Base-by-base conservation (phyloP, 2,113 vertebrate genomes). In the Nothocercus nigrocapillus region DNA sequence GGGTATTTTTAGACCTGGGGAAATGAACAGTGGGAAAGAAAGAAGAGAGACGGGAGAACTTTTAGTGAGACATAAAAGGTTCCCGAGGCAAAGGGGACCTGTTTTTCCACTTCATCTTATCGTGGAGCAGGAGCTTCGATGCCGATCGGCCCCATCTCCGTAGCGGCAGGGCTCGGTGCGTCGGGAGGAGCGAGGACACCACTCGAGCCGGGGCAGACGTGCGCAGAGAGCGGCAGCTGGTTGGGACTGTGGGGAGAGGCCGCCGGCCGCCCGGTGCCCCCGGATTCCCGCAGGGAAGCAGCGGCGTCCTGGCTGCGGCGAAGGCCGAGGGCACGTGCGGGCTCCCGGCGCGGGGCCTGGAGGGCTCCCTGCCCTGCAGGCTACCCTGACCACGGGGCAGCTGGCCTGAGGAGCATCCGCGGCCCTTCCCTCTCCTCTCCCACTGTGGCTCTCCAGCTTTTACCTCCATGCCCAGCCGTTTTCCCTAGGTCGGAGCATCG, bases 1-100 rank as follows among this genome's bases (percentile, higher is more conserved):
- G 56, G 75, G 32, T 97, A 95, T 96, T 97, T 96, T 95, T 96
- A 96, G 94, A 94, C 19, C 44, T 91, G 66, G 83, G 85, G 62
- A 95, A 93, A 93, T 88, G 90, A 95, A 88, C 76, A 90, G 76
- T 30, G 9, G 63, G 18, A 49, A 15, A 3, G 16, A 44, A 13
- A 3, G 16, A 11, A 19, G 80, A 64, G 40, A 84, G 17, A 45
- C 66, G 75, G 49, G 75, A 88, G 85, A 87, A 93, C 84, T 94
- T 68, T 53, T 49, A 85, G 73, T 78, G 73, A 64, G 56, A 70
- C 0, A 0, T 69, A 72, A 92, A 49, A 38, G 64, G 69, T 92
- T 89, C 61, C 11, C 9, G 8, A 32, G 78, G 66, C 45, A 32
- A 32, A 58, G 72, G 7, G 27, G 40, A 22, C 25, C 0, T 0